A percentile compares a stretch with the other conserved stretches of the same genome.
Evolutionary conservation across 2,797 vertebrate species (phyloP).

Genomic region (Premnoplex brunnescens): DNA sequence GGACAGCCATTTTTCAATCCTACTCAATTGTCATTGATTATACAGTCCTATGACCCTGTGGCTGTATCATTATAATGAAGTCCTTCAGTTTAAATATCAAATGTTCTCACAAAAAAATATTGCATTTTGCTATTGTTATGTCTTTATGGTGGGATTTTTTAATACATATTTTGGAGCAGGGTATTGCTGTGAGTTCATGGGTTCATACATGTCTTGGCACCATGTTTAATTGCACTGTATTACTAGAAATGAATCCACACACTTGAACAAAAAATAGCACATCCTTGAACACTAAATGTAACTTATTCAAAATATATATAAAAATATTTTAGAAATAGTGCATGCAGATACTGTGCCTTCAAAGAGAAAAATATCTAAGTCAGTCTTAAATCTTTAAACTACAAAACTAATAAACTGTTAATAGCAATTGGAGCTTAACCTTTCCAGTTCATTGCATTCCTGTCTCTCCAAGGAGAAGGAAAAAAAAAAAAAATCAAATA

Average conservation of each 20-base stretch:
- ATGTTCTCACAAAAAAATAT: neutral
- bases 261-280: neutral
- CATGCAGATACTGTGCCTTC: neutral
- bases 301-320: neutral
- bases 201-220: neutral
- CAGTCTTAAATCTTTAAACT: neutral
- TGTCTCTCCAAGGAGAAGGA: neutral
- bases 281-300: neutral
- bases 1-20: neutral
- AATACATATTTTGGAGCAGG: neutral
- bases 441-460: neutral
- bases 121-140: neutral
- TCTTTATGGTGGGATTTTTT: neutral
- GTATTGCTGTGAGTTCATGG: neutral
- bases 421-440: neutral
- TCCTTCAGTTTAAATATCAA: neutral
- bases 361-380: neutral
- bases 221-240: neutral
- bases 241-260: neutral
- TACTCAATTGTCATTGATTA: neutral
- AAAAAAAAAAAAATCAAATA: neutral
- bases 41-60: neutral
- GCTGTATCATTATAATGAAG: neutral
- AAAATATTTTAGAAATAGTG: neutral
- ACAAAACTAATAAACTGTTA: neutral